Evolutionary conservation across 1,140 invertebrate species (phyloP), one percentile per base, ranked within the genome.

Genomic region (Tetramorium parvispinum): DNA sequence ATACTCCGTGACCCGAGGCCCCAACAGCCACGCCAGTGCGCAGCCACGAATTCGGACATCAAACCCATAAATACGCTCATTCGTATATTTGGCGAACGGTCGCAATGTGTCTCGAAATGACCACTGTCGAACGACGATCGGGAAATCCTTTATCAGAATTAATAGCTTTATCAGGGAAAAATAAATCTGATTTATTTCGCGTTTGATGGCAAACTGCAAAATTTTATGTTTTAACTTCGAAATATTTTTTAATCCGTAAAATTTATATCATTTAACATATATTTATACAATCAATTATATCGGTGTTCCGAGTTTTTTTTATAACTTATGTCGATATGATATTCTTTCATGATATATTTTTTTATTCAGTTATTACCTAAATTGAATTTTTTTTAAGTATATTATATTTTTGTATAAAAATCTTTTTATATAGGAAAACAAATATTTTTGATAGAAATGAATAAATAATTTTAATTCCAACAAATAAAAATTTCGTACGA

Each of bases 51-150:
- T 53, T 27, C 51, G 37, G 27, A 71, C 43, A 53, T 16, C 24
- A 65, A 66, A 27, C 16, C 40, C 81, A 79, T 81, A 85, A 86
- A 81, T 86, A 24, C n/a, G 55, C 53, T 71, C 49, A 16, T 77
- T 51, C 32, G 46, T 43, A 53, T 79, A 82, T 53, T 16, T 32
- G 11, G 27, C 24, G 24, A 18, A 49, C 32, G 43, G 68, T 63
- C 37, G 51, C 73, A 16, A 49, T 40, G 53, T 8, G 18, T 6
- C 43, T 63, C 40, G 6, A 49, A 5, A 24, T 5, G 8, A 27
- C 16, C 27, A 24, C 27, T 63, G 21, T 32, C 7, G 18, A 79
- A 66, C 13, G 2, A 49, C 57, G 24, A 37, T 13, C n/a, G 37
- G 37, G 16, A 81, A 57, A 81, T 18, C 10, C 7, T 40, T 55